These are phyloP conservation scores for Hippocampus mohnikei DNA, from an alignment of 2,113 vertebrate species.

Conservation along the genomic window DNA sequence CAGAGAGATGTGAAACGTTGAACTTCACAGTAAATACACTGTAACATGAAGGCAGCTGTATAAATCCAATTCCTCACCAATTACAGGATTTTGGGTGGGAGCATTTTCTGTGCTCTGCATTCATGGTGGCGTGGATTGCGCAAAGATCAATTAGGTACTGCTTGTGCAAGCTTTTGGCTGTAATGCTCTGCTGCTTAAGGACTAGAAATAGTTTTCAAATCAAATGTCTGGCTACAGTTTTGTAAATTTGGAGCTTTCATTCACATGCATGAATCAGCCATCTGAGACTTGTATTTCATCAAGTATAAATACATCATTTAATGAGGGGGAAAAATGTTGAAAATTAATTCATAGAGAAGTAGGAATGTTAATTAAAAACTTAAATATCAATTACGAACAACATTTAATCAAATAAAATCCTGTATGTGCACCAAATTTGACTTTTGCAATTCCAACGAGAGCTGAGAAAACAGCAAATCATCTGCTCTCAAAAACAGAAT, in stretches of 20 bases:
- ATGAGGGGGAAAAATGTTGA: too few relatives aligned
- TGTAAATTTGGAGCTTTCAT: neutral
- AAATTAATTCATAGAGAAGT: too few relatives aligned
- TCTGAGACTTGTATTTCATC: neutral
- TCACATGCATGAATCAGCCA: neutral
- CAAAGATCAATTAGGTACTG: slow-evolving; percentile 67
- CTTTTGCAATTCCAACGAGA: neutral
- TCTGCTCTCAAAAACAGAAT: neutral
- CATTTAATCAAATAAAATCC: neutral
- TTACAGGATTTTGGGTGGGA: slow-evolving; percentile 1
- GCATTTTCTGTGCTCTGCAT: slow-evolving; percentile 22
- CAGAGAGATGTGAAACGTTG: slow-evolving; percentile 8
- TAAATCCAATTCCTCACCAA: neutral
- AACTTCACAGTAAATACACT: neutral
- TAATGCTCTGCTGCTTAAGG: slow-evolving; percentile 62
- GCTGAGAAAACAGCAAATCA: neutral
- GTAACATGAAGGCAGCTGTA: slow-evolving; percentile 9
- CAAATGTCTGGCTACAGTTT: neutral
- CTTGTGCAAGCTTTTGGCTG: slow-evolving; percentile 64
- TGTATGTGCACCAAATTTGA: neutral
- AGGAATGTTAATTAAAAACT: neutral
- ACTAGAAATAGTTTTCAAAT: slow-evolving; percentile 57
- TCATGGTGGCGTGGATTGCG: slow-evolving; percentile 60
- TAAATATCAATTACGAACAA: neutral
- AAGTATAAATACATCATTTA: too few relatives aligned